Evolutionary conservation across 2,888 invertebrate species (phyloP).

Genomic region (Netelia inedita): DNA sequence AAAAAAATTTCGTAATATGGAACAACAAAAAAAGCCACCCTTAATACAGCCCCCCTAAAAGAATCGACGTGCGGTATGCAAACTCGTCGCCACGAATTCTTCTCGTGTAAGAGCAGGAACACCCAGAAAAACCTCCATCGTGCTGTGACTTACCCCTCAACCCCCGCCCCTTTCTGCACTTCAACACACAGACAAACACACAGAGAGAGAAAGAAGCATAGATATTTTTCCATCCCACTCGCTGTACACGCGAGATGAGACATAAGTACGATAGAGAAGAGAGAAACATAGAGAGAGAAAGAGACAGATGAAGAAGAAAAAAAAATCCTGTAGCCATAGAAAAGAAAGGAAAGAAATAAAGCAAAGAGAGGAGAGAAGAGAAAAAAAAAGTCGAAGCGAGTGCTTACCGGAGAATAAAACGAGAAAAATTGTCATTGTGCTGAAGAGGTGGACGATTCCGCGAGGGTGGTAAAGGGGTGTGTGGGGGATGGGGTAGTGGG

Average conservation of each 20-base stretch:
- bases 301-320: slow-evolving; percentile 30
- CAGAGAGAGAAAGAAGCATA: neutral
- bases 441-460: slow-evolving; percentile 80
- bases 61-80: slow-evolving; percentile 6
- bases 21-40: no score
- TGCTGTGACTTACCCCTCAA: no score
- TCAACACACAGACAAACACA: slow-evolving; percentile 11
- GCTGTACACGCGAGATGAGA: slow-evolving; percentile 13
- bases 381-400: slow-evolving; percentile 74
- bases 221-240: slow-evolving; percentile 21
- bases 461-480: slow-evolving; percentile 26
- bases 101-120: no score
- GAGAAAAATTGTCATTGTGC: slow-evolving; percentile 85
- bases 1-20: no score
- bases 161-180: neutral
- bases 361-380: slow-evolving; percentile 25
- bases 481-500: slow-evolving; percentile 20
- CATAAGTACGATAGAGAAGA: slow-evolving; percentile 44
- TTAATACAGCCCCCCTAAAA: neutral
- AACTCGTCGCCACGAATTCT: slow-evolving; percentile 23
- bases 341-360: slow-evolving; percentile 30
- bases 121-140: no score
- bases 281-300: slow-evolving; percentile 45
- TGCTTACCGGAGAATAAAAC: slow-evolving; percentile 83
- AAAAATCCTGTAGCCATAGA: no score